Base-by-base conservation (phyloP, 2,113 vertebrate genomes). In the Romanogobio albipinnatus region DNA sequence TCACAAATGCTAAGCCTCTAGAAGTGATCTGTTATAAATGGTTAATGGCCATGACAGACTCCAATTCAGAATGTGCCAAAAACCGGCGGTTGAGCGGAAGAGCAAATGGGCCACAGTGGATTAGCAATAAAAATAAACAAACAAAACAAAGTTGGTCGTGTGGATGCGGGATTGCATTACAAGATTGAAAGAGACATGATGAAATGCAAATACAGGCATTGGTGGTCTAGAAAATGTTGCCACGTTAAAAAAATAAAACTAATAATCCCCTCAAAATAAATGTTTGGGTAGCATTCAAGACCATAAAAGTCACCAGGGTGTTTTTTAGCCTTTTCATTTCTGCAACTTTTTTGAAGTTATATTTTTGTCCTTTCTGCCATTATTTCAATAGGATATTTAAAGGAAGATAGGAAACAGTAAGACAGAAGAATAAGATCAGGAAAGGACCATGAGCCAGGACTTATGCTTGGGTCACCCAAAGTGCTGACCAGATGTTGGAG, bases 141-240 rank as follows among this genome's bases (percentile, higher is more conserved):
- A 75, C 22, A 78, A 78, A 78, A 45, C 64, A 62, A 81, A 45
- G 70, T 83, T 64, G 36, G 29, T 64, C 17, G 22, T 9, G 24
- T 58, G 70, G n/a, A 79, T 79, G 70, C 14, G 3, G 71, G 33
- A 83, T 87, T 85, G 49, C 51, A 76, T 84, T 76, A 81, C 61
- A 73, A 47, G 76, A 74, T 22, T 56, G 49, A 56, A 76, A 51
- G n/a, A 75, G 45, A 43, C 17, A 8, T 36, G 39, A 33, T 73
- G 47, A 33, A 43, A 66, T 66, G 10, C 11, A 80, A 86, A 80
- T 66, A 9, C 22, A 66, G 24, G 47, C 58, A 22, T 15, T 66
- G 64, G 51, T 71, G 74, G 56, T 82, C 22, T 76, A 17, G 45
- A 70, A 68, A 79, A 68, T 80, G 49, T 36, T 58, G 29, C 19